Conservation (phyloP, 2,113 vertebrate species). For the Hucho hucho region DNA sequence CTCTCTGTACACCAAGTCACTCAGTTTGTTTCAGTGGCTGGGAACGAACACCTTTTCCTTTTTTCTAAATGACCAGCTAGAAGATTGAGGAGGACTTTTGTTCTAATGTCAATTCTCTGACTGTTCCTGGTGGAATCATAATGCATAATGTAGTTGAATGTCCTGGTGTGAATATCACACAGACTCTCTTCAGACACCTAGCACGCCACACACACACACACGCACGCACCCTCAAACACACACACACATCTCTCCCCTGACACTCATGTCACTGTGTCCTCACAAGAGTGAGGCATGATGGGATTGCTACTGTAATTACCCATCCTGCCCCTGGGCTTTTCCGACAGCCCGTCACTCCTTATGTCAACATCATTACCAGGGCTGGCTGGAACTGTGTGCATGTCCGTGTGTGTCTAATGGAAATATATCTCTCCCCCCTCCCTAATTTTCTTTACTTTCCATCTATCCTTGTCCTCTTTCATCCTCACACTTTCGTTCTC, state of each 20-base stretch:
- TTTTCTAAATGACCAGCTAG: too few relatives aligned
- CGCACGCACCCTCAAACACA: too few relatives aligned
- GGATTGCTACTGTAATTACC: constrained; percentile 31
- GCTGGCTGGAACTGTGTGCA: neutral
- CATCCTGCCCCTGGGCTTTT: neutral
- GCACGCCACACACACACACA: neutral
- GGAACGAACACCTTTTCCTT: too few relatives aligned
- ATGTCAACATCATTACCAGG: constrained; percentile 37
- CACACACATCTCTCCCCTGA: constrained; percentile 5
- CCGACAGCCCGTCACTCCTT: constrained; percentile 24
- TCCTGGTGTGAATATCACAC: constrained; percentile 1
- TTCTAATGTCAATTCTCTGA: too few relatives aligned
- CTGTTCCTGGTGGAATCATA: too few relatives aligned
- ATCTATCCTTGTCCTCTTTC: neutral
- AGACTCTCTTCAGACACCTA: neutral
- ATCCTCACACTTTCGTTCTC: neutral
- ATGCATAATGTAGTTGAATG: neutral
- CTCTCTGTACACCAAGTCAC: too few relatives aligned
- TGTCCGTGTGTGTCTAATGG: constrained; percentile 24
- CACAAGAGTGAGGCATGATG: constrained; percentile 20
- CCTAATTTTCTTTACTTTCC: neutral
- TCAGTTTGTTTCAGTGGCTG: too few relatives aligned
- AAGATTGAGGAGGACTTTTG: too few relatives aligned
- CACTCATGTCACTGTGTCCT: constrained; percentile 19
- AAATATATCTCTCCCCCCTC: constrained; percentile 1